A percentile compares a stretch with the other conserved stretches of the same genome.
Conservation (phyloP, 2,888 invertebrate species). For the Stenoptilia bipunctidactyla region DNA sequence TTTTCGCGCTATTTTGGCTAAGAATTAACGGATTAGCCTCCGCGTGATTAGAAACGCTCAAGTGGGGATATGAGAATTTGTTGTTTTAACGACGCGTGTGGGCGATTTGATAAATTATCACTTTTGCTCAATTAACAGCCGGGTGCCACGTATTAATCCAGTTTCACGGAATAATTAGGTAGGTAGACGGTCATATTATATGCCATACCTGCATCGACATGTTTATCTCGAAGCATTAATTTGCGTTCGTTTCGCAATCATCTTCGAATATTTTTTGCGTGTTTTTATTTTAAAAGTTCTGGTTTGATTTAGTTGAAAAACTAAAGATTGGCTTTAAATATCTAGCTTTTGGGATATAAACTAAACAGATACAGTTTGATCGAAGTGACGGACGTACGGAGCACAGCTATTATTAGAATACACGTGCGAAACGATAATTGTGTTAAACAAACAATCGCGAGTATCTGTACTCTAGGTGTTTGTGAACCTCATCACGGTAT, state of each 20-base stretch:
- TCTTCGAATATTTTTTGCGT: neutral
- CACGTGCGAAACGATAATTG: slow-evolving; percentile 62
- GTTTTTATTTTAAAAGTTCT: neutral
- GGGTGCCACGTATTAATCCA: slow-evolving; percentile 34
- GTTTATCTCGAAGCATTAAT: neutral
- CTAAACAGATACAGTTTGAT: slow-evolving; percentile 40
- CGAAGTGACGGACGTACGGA: slow-evolving; percentile 41
- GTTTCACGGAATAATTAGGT: slow-evolving; percentile 27
- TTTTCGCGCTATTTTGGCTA: slow-evolving; percentile 71
- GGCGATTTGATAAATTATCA: slow-evolving; percentile 45
- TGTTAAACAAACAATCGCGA: slow-evolving; percentile 57
- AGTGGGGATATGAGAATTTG: slow-evolving; percentile 29
- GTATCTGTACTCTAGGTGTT: slow-evolving; percentile 43
- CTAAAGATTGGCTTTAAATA: neutral
- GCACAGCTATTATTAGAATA: slow-evolving; percentile 48
- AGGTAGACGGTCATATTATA: neutral
- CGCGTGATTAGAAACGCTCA: slow-evolving; percentile 52
- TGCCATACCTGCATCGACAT: slow-evolving; percentile 1
- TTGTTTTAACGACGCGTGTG: slow-evolving; percentile 32
- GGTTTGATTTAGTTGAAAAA: neutral
- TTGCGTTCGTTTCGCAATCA: neutral
- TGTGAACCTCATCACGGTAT: slow-evolving; percentile 15
- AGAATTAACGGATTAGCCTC: slow-evolving; percentile 65
- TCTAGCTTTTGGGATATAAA: slow-evolving; percentile 23
- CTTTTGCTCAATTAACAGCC: slow-evolving; percentile 40